phyloP scores from a whole-genome alignment of 2,113 vertebrate species.

The Aegotheles bennettii region DNA sequence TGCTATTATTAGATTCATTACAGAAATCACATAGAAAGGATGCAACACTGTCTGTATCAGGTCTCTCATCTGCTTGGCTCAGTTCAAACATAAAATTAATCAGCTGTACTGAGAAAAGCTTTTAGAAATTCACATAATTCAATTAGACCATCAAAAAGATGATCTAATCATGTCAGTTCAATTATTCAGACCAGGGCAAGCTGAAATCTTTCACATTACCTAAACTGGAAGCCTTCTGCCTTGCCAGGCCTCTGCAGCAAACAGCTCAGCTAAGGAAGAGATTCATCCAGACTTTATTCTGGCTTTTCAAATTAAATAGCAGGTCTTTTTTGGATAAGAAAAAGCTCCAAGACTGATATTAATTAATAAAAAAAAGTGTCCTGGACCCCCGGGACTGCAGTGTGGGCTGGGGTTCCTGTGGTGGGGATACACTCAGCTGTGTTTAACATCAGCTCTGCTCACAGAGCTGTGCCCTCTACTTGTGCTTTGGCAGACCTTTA shows the following conservation, averaged over 20 bases:
- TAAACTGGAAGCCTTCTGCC: neutral
- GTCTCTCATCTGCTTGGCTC: neutral
- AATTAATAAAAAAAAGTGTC: neutral
- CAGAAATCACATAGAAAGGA: neutral
- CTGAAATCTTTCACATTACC: neutral
- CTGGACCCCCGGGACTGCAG: neutral
- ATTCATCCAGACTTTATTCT: neutral
- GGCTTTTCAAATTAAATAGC: neutral
- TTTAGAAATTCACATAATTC: neutral
- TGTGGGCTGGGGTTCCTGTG: neutral
- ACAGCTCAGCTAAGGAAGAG: neutral
- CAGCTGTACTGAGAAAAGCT: neutral
- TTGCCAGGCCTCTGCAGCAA: neutral
- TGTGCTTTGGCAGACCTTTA: neutral
- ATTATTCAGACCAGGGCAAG: neutral
- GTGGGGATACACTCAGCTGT: neutral
- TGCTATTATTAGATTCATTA: too few species aligned
- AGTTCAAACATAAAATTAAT: neutral
- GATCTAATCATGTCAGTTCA: constrained; percentile 20
- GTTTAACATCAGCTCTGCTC: fast-evolving
- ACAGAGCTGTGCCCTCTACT: neutral
- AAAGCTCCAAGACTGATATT: neutral
- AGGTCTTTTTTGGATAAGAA: neutral
- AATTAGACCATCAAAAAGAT: constrained; percentile 37
- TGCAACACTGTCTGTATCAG: neutral